Percentiles rank a stretch among this genome's conserved stretches.
These are phyloP conservation scores for Scolopax mira DNA, from an alignment of 2,113 vertebrate genomes.

Conservation along the genomic window DNA sequence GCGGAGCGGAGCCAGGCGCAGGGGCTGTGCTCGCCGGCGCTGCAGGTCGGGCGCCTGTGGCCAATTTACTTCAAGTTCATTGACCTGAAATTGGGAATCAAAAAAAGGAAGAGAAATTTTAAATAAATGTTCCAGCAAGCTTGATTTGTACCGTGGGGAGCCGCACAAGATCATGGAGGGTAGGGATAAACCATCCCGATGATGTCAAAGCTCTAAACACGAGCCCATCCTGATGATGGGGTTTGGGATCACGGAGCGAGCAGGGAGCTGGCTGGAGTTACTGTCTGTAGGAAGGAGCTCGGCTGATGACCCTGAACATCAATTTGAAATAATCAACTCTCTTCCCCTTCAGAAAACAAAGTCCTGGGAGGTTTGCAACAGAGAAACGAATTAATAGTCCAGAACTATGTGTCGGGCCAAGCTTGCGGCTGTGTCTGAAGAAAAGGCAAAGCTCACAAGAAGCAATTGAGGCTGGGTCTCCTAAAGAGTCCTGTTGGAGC, in stretches of 20 bases:
- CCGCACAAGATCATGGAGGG: fast-evolving
- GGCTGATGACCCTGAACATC: background rate
- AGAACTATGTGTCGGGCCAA: background rate
- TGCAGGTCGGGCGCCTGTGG: background rate
- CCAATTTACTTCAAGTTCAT: background rate
- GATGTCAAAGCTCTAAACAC: background rate
- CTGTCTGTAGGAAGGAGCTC: background rate
- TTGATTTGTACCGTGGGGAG: background rate
- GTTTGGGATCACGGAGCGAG: background rate
- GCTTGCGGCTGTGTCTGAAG: background rate
- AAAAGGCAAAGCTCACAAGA: background rate
- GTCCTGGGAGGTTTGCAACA: background rate
- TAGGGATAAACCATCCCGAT: background rate
- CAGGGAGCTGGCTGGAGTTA: background rate
- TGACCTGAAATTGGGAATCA: background rate
- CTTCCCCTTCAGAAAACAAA: background rate
- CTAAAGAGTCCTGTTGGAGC: background rate
- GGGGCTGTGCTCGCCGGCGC: background rate
- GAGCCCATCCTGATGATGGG: background rate
- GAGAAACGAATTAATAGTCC: background rate
- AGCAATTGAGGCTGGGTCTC: background rate
- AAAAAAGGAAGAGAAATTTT: background rate
- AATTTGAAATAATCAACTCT: background rate
- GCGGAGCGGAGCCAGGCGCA: background rate
- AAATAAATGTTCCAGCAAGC: background rate